A percentile compares a stretch with the other conserved stretches of the same genome.
phyloP scores from a whole-genome alignment of 2,888 invertebrate genomes.

The Hymenopus coronatus region DNA sequence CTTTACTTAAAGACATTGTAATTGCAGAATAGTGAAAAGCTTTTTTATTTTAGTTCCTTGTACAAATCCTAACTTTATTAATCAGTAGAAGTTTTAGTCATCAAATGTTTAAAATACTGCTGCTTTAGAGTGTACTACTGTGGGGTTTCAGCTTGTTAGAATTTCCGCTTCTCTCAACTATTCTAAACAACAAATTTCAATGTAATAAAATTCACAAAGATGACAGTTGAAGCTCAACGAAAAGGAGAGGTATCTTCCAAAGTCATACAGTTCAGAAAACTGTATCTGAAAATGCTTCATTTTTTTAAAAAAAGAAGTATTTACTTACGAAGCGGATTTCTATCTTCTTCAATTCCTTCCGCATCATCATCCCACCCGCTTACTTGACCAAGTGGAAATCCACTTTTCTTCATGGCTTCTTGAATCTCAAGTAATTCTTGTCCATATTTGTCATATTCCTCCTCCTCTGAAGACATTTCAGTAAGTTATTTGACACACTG shows the following conservation, averaged over 20 bases:
- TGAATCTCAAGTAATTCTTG: slow-evolving; percentile 26
- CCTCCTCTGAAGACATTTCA: slow-evolving; percentile 30
- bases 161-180: neutral
- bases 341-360: slow-evolving; percentile 64
- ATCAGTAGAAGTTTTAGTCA: too few relatives aligned
- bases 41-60: too few relatives aligned
- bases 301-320: slow-evolving; percentile 8
- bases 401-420: slow-evolving; percentile 7
- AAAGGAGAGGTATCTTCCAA: neutral
- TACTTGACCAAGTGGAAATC: slow-evolving; percentile 48
- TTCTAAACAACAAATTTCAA: neutral
- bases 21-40: too few relatives aligned
- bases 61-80: too few relatives aligned
- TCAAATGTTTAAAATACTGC: too few relatives aligned
- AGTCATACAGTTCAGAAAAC: neutral
- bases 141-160: neutral
- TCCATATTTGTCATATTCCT: slow-evolving; percentile 28
- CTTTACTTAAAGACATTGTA: too few relatives aligned
- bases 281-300: neutral
- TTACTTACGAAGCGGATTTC: slow-evolving; percentile 66
- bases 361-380: slow-evolving; percentile 81
- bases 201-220: too few relatives aligned
- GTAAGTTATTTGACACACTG: too few relatives aligned
- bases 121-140: neutral
- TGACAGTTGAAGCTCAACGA: too few relatives aligned